These are phyloP conservation scores for Salpingus planirostris DNA, from an alignment of 2,888 invertebrate genomes.

Conservation along the genomic window DNA sequence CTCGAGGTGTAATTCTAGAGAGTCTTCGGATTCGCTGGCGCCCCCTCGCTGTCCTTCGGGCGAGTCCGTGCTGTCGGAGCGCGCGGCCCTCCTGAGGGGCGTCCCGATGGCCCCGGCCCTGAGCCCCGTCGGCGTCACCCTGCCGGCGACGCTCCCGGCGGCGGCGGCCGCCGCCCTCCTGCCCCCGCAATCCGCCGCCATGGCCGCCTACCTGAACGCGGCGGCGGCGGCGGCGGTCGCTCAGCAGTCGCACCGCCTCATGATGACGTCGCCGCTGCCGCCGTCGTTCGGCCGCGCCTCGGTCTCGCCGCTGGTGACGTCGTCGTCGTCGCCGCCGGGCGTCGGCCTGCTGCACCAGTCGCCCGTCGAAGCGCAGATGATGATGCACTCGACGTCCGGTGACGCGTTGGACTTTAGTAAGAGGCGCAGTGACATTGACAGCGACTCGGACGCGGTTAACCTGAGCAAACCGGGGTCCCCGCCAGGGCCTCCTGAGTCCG, in stretches of 20 bases:
- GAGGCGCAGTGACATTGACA: constrained; percentile 43
- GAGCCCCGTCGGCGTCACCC: constrained; percentile 58
- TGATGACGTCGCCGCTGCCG: constrained; percentile 56
- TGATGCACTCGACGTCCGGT: constrained; percentile 49
- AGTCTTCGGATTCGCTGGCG: constrained; percentile 60
- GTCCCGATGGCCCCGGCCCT: constrained; percentile 50
- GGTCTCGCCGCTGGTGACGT: constrained; percentile 62
- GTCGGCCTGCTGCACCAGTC: constrained; percentile 17
- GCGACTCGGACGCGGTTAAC: constrained; percentile 61
- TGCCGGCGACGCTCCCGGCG: constrained; percentile 59
- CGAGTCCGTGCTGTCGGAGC: constrained; percentile 66
- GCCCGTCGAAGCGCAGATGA: no score
- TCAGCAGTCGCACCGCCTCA: constrained; percentile 63
- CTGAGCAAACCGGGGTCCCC: constrained; percentile 57
- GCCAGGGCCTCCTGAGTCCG: constrained; percentile 43
- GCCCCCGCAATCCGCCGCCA: constrained; percentile 73
- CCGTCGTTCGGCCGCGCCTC: constrained; percentile 42
- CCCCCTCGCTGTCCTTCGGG: constrained; percentile 67
- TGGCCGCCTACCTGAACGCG: constrained; percentile 71
- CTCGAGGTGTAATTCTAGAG: constrained; percentile 74
- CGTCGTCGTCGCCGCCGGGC: constrained; percentile 51
- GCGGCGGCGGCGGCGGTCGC: constrained; percentile 54
- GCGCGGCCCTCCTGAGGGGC: constrained; percentile 42
- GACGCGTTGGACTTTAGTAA: constrained; percentile 75
- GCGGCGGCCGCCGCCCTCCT: constrained; percentile 55